These are phyloP conservation scores for Mus spretus DNA, from an alignment of 2,797 vertebrate genomes.

Conservation along the genomic window DNA sequence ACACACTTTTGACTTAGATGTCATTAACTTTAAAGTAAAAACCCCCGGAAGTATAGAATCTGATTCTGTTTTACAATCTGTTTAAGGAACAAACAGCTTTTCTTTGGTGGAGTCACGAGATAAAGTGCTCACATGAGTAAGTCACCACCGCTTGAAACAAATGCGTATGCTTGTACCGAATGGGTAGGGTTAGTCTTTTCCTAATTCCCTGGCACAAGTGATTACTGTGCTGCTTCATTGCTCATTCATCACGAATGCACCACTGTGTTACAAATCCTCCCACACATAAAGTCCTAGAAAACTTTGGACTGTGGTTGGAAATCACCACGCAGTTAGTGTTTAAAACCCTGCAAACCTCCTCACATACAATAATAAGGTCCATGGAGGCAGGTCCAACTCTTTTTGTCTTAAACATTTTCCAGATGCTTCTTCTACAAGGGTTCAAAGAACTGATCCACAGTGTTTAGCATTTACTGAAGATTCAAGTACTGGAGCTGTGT, in stretches of 20 bases:
- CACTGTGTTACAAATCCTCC: constrained; percentile 11
- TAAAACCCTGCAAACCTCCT: neutral
- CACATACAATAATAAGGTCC: neutral
- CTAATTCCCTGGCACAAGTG: constrained; percentile 6
- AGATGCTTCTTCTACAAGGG: neutral
- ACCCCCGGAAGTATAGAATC: constrained; percentile 30
- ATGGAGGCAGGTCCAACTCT: neutral
- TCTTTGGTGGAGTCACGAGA: constrained; percentile 20
- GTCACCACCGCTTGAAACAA: constrained; percentile 13
- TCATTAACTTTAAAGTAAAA: constrained; percentile 32
- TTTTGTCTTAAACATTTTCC: constrained; percentile 10
- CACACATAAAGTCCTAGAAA: neutral
- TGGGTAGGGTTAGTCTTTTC: neutral
- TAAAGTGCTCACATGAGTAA: neutral
- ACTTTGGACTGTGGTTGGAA: constrained; percentile 36
- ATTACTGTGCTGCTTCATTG: neutral
- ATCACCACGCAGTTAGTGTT: neutral
- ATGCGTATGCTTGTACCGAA: neutral
- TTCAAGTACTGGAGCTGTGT: neutral
- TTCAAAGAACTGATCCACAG: neutral
- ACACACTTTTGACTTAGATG: constrained; percentile 42
- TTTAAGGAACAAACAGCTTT: constrained; percentile 17
- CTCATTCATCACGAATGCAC: neutral
- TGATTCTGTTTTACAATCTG: constrained; percentile 56
- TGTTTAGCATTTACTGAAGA: constrained; percentile 22